Percentiles rank a stretch among this genome's conserved stretches.
Evolutionary conservation across 2,888 invertebrate genomes (phyloP).

Genomic region (Nomada fabriciana): DNA sequence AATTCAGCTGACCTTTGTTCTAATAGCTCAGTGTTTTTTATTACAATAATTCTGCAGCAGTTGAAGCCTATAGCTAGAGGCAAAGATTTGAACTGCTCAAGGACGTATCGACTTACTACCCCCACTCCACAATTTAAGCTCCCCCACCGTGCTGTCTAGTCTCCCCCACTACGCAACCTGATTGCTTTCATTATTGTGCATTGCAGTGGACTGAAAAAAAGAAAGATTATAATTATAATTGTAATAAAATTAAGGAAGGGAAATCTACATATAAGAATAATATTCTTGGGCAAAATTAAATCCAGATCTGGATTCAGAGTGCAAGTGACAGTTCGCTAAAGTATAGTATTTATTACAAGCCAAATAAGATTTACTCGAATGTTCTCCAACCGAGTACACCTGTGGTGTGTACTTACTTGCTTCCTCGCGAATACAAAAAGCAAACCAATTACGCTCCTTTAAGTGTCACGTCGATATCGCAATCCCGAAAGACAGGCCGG

Average conservation of each 20-base stretch:
- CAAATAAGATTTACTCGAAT: too few species aligned
- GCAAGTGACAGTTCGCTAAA: too few species aligned
- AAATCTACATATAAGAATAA: neutral
- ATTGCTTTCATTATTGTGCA: neutral
- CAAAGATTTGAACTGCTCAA: neutral
- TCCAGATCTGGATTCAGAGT: too few species aligned
- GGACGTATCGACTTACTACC: neutral
- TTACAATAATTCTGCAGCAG: too few species aligned
- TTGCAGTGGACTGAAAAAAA: neutral
- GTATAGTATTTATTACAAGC: too few species aligned
- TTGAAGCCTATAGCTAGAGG: neutral
- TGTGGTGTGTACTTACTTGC: too few species aligned
- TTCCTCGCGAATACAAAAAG: too few species aligned
- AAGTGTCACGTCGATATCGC: neutral
- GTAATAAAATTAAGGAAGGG: too few species aligned
- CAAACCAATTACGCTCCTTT: neutral
- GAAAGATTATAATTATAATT: neutral
- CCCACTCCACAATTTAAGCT: too few species aligned
- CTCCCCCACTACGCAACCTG: neutral
- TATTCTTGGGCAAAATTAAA: neutral
- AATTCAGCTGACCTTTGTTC: too few species aligned
- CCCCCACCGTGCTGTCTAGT: neutral
- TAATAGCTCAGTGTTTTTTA: too few species aligned
- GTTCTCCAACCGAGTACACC: too few species aligned
- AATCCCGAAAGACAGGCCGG: conserved; percentile 2